These are phyloP conservation scores for Drosophila leontia DNA, from an alignment of 1,140 invertebrate species.

Conservation along the genomic window DNA sequence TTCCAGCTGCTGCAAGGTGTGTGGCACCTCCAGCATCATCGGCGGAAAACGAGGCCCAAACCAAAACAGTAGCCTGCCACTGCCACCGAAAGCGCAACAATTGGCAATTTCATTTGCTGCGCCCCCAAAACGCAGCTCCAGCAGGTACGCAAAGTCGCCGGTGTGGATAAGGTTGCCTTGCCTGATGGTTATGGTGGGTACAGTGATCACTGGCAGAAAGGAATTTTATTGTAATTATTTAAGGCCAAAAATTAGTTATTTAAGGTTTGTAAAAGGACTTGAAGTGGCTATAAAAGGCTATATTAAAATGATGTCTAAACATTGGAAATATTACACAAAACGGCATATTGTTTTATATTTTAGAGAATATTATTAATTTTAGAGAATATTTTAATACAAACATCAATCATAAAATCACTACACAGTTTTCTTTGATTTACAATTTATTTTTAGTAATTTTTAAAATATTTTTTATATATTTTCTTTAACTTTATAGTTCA, in stretches of 20 bases:
- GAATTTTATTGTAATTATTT: not conserved
- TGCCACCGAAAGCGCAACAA: constrained; percentile 73
- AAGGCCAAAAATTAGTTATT: not conserved
- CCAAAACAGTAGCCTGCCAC: constrained; percentile 60
- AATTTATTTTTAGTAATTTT: not conserved
- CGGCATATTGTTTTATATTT: too few relatives aligned
- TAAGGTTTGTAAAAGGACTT: not conserved
- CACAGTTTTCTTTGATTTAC: not conserved
- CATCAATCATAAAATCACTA: not conserved
- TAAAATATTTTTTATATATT: not conserved
- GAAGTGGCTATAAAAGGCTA: too few relatives aligned
- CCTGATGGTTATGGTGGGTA: not conserved
- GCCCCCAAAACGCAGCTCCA: constrained; percentile 65
- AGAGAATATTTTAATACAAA: too few relatives aligned
- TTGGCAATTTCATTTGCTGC: constrained; percentile 80
- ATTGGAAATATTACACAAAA: too few relatives aligned
- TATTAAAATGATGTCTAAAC: too few relatives aligned
- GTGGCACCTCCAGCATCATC: constrained; percentile 62
- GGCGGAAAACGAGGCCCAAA: constrained; percentile 34
- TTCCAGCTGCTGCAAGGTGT: constrained; percentile 74
- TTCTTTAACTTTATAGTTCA: not conserved
- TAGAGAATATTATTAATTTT: too few relatives aligned
- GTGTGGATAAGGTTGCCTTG: constrained; percentile 10
- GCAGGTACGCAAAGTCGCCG: constrained; percentile 66
- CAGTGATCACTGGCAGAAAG: constrained; percentile 10